Conservation (phyloP, 64 coral and sea anemone genomes). For the Montipora cactus region DNA sequence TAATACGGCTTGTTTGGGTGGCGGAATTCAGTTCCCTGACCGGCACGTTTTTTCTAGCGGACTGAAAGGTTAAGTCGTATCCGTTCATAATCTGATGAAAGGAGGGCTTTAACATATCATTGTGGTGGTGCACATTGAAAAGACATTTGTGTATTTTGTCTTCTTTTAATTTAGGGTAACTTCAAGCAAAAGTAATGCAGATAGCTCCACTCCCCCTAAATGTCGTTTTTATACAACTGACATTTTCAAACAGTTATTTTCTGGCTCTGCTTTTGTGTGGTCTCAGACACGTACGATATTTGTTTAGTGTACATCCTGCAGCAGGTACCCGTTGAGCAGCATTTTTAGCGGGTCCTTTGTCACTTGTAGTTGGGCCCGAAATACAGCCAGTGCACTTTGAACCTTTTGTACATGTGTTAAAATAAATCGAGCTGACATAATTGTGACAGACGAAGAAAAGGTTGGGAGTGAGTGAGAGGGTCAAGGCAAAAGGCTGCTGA, state of each 20-base stretch:
- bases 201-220: not conserved
- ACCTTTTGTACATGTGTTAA: not conserved
- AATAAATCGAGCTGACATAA: not conserved
- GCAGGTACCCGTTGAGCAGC: not conserved
- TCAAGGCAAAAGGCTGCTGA: conserved; percentile 20
- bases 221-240: not conserved
- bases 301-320: not conserved
- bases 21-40: not conserved
- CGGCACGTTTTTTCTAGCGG: not conserved
- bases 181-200: not conserved
- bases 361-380: not conserved
- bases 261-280: too few species aligned
- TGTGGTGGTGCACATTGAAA: not conserved
- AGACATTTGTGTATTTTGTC: not conserved
- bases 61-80: not conserved
- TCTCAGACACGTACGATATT: too few species aligned
- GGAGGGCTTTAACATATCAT: not conserved
- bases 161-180: not conserved
- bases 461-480: not conserved
- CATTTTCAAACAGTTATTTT: not conserved
- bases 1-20: not conserved
- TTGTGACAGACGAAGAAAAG: not conserved
- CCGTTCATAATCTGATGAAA: not conserved
- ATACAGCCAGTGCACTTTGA: not conserved
- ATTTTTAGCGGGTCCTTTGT: not conserved